Percentiles rank a stretch among this genome's conserved stretches.
Evolutionary conservation across 1,140 invertebrate species (phyloP).

Genomic region (Pogonomyrmex barbatus): DNA sequence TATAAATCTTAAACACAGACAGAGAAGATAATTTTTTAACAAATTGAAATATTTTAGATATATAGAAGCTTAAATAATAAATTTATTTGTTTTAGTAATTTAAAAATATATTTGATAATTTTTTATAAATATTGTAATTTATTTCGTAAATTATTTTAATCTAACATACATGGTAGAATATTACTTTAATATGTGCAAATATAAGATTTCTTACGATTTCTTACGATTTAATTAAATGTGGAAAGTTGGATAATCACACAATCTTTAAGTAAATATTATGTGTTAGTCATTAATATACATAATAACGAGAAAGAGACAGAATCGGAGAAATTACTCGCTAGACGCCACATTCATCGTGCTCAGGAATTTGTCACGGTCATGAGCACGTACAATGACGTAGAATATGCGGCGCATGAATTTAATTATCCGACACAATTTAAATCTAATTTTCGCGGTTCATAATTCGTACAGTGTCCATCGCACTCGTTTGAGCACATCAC

Average conservation of each 20-base stretch:
- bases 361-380: slow-evolving; percentile 56
- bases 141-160: slow-evolving; percentile 9
- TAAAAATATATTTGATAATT: not conserved
- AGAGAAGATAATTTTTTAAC: not conserved
- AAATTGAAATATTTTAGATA: not conserved
- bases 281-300: slow-evolving; percentile 13
- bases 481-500: not conserved
- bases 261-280: slow-evolving; percentile 3
- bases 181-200: slow-evolving; percentile 22
- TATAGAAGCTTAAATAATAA: not conserved
- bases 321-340: slow-evolving; percentile 32
- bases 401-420: slow-evolving; percentile 20
- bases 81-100: not conserved
- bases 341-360: slow-evolving; percentile 25
- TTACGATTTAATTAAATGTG: slow-evolving; percentile 10
- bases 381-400: slow-evolving; percentile 29
- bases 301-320: slow-evolving; percentile 23
- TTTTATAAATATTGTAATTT: not conserved
- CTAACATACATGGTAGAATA: too few relatives aligned
- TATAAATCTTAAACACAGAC: not conserved
- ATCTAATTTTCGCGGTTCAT: slow-evolving; percentile 31
- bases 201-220: not conserved
- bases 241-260: not conserved
- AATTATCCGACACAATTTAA: slow-evolving; percentile 42
- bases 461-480: not conserved